Conservation (phyloP, 2,888 invertebrate species). For the Uloborus plumipes region DNA sequence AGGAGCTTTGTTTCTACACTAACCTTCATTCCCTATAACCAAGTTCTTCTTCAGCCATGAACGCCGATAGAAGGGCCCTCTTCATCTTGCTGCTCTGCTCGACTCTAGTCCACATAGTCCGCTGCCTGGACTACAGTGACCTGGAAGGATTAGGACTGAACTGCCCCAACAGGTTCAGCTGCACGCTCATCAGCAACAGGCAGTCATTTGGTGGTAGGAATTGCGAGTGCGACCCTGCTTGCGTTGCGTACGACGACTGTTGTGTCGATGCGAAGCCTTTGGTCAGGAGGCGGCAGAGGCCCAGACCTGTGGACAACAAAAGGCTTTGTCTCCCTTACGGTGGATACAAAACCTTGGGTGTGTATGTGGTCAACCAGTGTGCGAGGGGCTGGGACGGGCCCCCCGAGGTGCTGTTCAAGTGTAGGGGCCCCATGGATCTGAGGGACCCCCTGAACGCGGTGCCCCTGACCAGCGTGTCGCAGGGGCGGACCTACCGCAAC, state of each 20-base stretch:
- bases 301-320: not conserved
- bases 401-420: not conserved
- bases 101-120: not conserved
- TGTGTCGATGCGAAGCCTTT: slow-evolving; percentile 16
- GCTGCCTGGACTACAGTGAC: not conserved
- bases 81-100: not conserved
- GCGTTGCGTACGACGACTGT: slow-evolving; percentile 22
- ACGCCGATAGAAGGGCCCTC: not conserved
- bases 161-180: slow-evolving; percentile 14
- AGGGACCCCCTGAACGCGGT: slow-evolving; percentile 23
- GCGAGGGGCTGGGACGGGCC: not conserved
- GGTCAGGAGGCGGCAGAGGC: not conserved
- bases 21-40: too few relatives aligned
- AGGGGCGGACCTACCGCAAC: slow-evolving; percentile 66
- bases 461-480: slow-evolving; percentile 11
- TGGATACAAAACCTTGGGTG: not conserved
- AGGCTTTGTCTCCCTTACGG: slow-evolving; percentile 22
- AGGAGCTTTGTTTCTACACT: too few relatives aligned
- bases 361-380: slow-evolving; percentile 21
- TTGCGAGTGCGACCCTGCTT: slow-evolving; percentile 34
- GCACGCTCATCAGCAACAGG: not conserved
- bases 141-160: slow-evolving; percentile 12
- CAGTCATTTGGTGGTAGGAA: not conserved
- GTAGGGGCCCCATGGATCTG: not conserved
- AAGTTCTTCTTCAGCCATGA: too few relatives aligned